phyloP scores from a whole-genome alignment of 2,797 vertebrate genomes.

The Varecia variegata region DNA sequence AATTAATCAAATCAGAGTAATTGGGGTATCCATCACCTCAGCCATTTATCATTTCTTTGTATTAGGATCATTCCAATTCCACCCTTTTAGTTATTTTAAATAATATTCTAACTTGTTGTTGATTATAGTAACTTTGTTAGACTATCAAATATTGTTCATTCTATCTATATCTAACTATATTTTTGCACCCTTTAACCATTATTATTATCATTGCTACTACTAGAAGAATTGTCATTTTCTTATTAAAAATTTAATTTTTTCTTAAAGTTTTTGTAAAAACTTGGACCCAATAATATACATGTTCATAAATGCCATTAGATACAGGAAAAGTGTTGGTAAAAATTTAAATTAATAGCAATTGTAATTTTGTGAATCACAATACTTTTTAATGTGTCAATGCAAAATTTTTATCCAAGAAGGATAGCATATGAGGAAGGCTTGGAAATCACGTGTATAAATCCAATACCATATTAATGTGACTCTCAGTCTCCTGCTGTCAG shows the following conservation, averaged over 20 bases:
- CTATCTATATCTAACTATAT: not conserved
- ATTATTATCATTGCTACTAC: not conserved
- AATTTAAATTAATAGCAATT: not conserved
- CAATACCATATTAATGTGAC: not conserved
- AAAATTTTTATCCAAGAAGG: not conserved
- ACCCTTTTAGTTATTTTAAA: not conserved
- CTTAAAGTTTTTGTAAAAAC: not conserved
- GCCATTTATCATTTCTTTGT: not conserved
- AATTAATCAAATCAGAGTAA: not conserved
- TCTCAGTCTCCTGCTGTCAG: conserved; percentile 3
- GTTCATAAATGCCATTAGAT: not conserved
- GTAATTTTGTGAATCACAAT: not conserved
- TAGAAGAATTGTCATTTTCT: not conserved
- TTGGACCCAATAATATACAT: not conserved
- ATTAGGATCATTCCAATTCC: not conserved
- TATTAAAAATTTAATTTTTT: not conserved
- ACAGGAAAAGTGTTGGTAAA: not conserved
- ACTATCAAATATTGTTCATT: not conserved
- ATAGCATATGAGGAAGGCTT: not conserved
- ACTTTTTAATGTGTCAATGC: not conserved
- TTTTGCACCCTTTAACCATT: not conserved
- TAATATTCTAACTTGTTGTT: not conserved
- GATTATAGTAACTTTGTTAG: not conserved
- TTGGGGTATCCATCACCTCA: no score
- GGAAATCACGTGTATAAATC: not conserved